Conservation (phyloP, 2,113 vertebrate species). For the Microtus richardsoni region DNA sequence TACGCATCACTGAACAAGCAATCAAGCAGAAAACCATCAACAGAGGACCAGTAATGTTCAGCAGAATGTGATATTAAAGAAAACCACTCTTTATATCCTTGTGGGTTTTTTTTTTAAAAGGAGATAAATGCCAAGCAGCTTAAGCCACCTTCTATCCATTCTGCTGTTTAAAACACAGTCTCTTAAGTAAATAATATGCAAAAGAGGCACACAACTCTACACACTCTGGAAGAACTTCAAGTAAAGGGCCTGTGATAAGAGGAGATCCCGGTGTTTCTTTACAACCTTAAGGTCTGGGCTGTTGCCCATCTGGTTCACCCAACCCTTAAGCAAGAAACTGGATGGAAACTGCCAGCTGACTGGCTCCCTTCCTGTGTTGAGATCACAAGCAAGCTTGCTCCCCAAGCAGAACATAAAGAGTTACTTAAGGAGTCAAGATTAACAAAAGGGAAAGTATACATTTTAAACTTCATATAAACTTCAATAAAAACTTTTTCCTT, state of each 20-base stretch:
- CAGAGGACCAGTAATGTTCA: background rate
- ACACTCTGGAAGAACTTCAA: background rate
- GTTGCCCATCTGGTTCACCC: background rate
- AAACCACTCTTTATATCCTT: constrained; percentile 30
- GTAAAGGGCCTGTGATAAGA: background rate
- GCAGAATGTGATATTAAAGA: background rate
- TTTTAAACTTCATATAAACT: constrained; percentile 48
- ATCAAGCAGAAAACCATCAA: constrained; percentile 65
- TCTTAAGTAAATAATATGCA: background rate
- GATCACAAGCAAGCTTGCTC: background rate
- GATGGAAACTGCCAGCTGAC: background rate
- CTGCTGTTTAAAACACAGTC: background rate
- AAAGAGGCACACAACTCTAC: background rate
- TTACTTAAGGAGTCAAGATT: background rate
- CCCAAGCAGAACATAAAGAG: background rate
- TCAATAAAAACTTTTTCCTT: background rate
- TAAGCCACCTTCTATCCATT: background rate
- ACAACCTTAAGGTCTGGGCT: background rate
- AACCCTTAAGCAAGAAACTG: background rate
- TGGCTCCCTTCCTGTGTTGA: background rate
- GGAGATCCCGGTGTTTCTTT: constrained; percentile 16
- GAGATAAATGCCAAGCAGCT: background rate
- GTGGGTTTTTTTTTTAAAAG: background rate
- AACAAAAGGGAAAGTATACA: background rate
- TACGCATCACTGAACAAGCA: constrained; percentile 63